Base-by-base conservation (phyloP, 2,888 invertebrate species). In the Noctua janthe region DNA sequence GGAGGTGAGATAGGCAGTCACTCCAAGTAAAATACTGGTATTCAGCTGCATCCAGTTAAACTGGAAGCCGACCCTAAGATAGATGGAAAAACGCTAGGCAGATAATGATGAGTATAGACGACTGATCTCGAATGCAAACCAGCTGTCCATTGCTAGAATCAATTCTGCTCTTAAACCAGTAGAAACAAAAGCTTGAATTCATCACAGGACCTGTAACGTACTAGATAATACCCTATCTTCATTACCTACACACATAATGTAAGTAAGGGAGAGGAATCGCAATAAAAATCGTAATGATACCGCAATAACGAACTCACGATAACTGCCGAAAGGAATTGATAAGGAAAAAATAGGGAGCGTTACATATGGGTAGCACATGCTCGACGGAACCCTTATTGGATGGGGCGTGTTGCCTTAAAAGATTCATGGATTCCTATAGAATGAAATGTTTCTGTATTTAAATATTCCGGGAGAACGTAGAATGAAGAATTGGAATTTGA, bases 241-340 rank as follows among this genome's bases (percentile, higher is more conserved):
- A 89, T 87, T 89, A 89, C 88, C 88, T 85, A 85, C 83, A 82
- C 82, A 86, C 80, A 75, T 88, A 90, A 86, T 80, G 79, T 81
- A 75, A 85, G 86, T 84, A 84, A 85, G 71, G 83, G 80, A 87
- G 86, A 87, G 71, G 86, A 86, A 82, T 88, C 85, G 87, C 86
- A 89, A 90, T 90, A 89, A 90, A 90, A 90, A 85, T 90, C 88
- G 89, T 88, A 88, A 90, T 90, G 90, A 88, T 86, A 90, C 86
- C 86, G 88, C 88, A 88, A 86, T 91, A 91, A 91, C 89, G 90
- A 91, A 89, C 90, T 90, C 86, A 81, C 87, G 88, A 88, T 88
- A 91, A 88, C 89, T 89, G 87, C 81, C 80, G 83, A 87, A 85
- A 86, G 88, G 86, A 91, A 91, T 90, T 89, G 91, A 91, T 91